Evolutionary conservation across 2,888 invertebrate genomes (phyloP), one percentile per base, ranked within the genome.

Genomic region (Phyllotreta cruciferae): DNA sequence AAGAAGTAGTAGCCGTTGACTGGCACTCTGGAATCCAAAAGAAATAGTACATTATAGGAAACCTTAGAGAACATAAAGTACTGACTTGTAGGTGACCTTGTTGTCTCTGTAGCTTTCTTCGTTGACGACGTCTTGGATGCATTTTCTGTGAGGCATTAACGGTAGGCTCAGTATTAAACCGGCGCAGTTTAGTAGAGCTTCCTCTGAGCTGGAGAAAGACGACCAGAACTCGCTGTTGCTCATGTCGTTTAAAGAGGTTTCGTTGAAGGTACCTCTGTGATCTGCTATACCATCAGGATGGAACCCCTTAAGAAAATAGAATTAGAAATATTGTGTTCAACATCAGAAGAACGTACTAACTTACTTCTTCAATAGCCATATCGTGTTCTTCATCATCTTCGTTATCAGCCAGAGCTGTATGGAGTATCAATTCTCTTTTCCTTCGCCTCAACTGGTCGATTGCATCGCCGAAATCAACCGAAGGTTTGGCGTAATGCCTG

Each of bases 201-300:
- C 92, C 75, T 92, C 92, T 47, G 90, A 90, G 77, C 90, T 90
- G 11, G 91, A 91, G 82, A 91, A 91, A 0, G 91, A 91, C 0
- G 91, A 91, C 89, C 90, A 91, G 80, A 89, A 90, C 78, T 91
- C 91, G 0, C 90, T 90, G 80, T 90, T 88, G 70, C 90, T 90
- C 81, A 87, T 86, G 74, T 91, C 91, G 71, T 89, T 85, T 5
- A 85, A 75, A 0, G 85, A 87, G 0, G 88, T 87, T 74, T 90
- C 88, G 79, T 89, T 89, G 8, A 90, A 80, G 1, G 82, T 82
- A 0, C 85, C 86, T 73, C 87, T 85, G 71, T 87, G 86, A 58
- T 88, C 87, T 0, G 88, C 89, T 73, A 85, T 87, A 2, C 86
- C 89, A 71, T 89, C 89, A 7, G 87, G 86, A 44, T 82, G 80